Evolutionary conservation across 2,888 invertebrate species (phyloP), one percentile per base, ranked within the genome.

Genomic region (Coremacera marginata): DNA sequence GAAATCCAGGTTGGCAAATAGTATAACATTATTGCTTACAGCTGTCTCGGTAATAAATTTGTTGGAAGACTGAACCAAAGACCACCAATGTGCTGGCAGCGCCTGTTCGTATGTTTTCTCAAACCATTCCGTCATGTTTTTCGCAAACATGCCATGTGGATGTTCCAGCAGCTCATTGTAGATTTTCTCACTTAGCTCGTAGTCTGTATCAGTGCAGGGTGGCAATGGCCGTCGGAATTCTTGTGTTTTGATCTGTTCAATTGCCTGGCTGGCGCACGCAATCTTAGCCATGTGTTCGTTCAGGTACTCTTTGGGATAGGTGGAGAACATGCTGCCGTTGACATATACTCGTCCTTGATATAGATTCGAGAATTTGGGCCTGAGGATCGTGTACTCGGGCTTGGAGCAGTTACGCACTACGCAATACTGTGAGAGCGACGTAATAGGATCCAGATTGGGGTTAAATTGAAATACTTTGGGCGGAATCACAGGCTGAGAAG

Each of bases 61-160:
- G 82, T 89, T 90, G 0, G 92, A 90, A 83, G 92, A 91, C 77
- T 90, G 90, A 83, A 93, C 91, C 68, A 93, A 86, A 74, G 92
- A 90, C 84, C 93, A 90, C 94, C 95, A 95, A 86, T 94, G 92
- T 14, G 89, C 89, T 0, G 95, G 95, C 70, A 95, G 88, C 74
- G 91, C 91, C 86, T 94, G 94, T 2, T 91, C 89, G 83, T 92
- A 94, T 78, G 91, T 91, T 78, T 92, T 90, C 72, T 91, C 91
- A 85, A 92, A 93, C 81, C 91, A 86, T 80, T 91, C 90, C 44
- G 92, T 91, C 80, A 93, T 89, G 70, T 90, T 91, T 80, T 89
- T 91, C 7, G 91, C 91, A 90, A 92, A 92, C 25, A 93, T 88
- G 16, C 94, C 93, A 77, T 91, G 90, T 68, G 91, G 91, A 82